Percentiles rank a stretch among this genome's conserved stretches.
Conservation (phyloP, 1,140 invertebrate genomes). For the Aleiodes sp. region DNA sequence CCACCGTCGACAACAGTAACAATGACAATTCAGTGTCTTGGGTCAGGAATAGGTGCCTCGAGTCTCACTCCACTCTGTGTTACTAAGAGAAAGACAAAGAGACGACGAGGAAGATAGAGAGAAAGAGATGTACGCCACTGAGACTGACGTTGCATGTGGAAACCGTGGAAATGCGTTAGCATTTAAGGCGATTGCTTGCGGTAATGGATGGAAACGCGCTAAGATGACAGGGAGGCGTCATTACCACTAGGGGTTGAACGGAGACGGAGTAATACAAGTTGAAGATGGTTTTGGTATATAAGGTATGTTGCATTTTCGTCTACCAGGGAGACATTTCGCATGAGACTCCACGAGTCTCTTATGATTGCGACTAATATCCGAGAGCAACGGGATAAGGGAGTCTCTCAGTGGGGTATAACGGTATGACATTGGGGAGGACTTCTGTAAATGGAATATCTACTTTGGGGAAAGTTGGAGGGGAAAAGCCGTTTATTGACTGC, state of each 20-base stretch:
- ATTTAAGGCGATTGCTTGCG: constrained; percentile 42
- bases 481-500: constrained; percentile 27
- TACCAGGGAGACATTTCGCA: no score
- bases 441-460: not conserved
- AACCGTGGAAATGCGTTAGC: constrained; percentile 44
- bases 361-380: constrained; percentile 1
- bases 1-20: constrained; percentile 38
- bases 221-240: constrained; percentile 34
- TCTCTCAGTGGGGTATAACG: not conserved
- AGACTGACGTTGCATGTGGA: constrained; percentile 45
- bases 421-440: constrained; percentile 6
- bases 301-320: not conserved
- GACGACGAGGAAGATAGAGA: constrained; percentile 40
- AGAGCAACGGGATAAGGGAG: not conserved
- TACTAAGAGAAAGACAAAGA: constrained; percentile 39
- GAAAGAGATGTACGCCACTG: constrained; percentile 42
- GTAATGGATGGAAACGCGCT: constrained; percentile 31
- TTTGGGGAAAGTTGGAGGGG: constrained; percentile 7
- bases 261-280: not conserved
- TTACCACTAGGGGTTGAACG: constrained; percentile 15
- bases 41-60: constrained; percentile 33
- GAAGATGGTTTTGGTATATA: not conserved
- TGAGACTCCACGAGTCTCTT: not conserved
- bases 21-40: constrained; percentile 43
- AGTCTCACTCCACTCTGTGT: constrained; percentile 43